Percentiles rank a stretch among this genome's conserved stretches.
These are phyloP conservation scores for Coreius guichenoti DNA, from an alignment of 2,797 vertebrate genomes.

Conservation along the genomic window DNA sequence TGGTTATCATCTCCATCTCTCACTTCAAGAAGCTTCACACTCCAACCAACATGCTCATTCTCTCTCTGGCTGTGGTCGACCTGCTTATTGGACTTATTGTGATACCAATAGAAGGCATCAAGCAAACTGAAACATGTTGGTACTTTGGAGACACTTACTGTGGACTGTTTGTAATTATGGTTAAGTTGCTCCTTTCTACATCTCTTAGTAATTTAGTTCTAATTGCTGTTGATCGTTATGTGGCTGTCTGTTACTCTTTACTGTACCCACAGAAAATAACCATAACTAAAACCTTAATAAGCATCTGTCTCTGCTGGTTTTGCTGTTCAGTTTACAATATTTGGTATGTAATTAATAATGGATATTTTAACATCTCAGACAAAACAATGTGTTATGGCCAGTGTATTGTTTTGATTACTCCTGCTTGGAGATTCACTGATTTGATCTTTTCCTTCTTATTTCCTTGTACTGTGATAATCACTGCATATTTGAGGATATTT, in stretches of 20 bases:
- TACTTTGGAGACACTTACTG: slow-evolving; percentile 18
- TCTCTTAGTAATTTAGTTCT: slow-evolving; percentile 21
- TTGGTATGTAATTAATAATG: neutral
- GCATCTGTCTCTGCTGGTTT: slow-evolving; percentile 65
- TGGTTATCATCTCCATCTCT: slow-evolving; percentile 48
- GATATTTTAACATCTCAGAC: slow-evolving; percentile 35
- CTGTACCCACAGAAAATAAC: slow-evolving; percentile 63
- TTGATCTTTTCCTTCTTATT: neutral
- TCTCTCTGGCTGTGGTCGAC: slow-evolving; percentile 33
- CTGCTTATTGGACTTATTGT: slow-evolving; percentile 33
- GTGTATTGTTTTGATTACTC: slow-evolving; percentile 51
- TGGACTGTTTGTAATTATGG: neutral
- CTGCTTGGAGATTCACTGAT: neutral
- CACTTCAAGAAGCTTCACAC: slow-evolving; percentile 42
- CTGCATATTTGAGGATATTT: slow-evolving; percentile 19
- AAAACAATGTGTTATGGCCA: slow-evolving; percentile 63
- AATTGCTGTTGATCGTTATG: slow-evolving; percentile 25
- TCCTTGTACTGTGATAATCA: slow-evolving; percentile 22
- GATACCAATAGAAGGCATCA: slow-evolving; percentile 45
- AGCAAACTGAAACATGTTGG: slow-evolving; percentile 19
- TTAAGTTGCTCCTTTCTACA: neutral
- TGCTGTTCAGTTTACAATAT: slow-evolving; percentile 47
- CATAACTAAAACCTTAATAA: slow-evolving; percentile 41
- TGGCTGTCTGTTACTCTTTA: slow-evolving; percentile 61
- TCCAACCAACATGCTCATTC: slow-evolving; percentile 35